Base-by-base conservation (phyloP, 2,113 vertebrate species). In the Myocastor coypus region DNA sequence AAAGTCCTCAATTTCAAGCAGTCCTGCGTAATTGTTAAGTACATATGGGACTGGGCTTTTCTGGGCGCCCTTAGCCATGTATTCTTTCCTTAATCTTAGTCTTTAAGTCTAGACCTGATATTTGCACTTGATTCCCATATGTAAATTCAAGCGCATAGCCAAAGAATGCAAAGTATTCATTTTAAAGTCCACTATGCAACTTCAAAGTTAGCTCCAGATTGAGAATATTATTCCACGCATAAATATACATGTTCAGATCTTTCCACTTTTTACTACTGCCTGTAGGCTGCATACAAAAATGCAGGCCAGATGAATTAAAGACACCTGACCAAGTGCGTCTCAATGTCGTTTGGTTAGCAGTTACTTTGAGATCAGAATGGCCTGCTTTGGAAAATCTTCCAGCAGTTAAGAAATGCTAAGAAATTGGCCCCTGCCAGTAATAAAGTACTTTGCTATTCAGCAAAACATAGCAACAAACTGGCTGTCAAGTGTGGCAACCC, bases 151-250 rank as follows among this genome's bases (percentile, higher is more conserved):
- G 16, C 63, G 83, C 85, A 85, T 78, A 96, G 96, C 94, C 75
- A 89, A n/a, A 63, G 32, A 97, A 83, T 90, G 42, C 83, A 89
- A 17, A 84, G 69, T 64, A 83, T 89, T 94, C 34, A 55, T 95
- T 96, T 96, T 95, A 95, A 97, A 97, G 96, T 93, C 97, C 75
- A 95, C 81, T 97, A 94, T 96, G 84, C 91, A 97, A 96, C 90
- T 96, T 97, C 94, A 26, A 61, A 95, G n/a, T 66, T 61, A 94
- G 97, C 83, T 94, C 94, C 55, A 96, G 90, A 87, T 94, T 95
- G 77, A 96, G 50, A 98, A 91, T 89, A 96, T 96, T 97, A 97
- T 93, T 94, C 34, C 80, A 97, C 90, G 87, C 7, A 97, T 92
- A 97, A 96, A 96, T 96, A 96, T 89, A 95, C 83, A 94, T 71